Conservation (phyloP, 53 echinoderm and acorn worm species). For the Glandiceps talaboti region DNA sequence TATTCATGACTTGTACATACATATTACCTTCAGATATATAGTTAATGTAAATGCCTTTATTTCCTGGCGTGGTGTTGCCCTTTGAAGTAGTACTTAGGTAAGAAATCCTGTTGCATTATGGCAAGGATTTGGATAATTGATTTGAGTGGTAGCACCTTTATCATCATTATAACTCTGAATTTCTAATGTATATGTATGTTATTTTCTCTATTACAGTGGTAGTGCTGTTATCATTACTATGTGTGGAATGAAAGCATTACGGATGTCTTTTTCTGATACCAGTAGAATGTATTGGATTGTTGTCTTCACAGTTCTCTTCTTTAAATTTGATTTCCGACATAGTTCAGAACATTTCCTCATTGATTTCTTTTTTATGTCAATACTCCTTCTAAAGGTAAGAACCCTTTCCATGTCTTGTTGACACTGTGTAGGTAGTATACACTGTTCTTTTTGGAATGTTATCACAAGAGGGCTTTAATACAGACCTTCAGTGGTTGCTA, state of each 20-base stretch:
- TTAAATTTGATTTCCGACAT: slow-evolving; percentile 57
- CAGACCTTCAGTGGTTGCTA: too few relatives aligned
- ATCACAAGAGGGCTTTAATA: too few relatives aligned
- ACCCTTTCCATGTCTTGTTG: too few relatives aligned
- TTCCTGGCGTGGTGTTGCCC: too few relatives aligned
- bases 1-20: too few relatives aligned
- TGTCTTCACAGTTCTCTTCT: slow-evolving; percentile 87
- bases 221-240: slow-evolving; percentile 74
- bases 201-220: slow-evolving; percentile 35
- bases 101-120: not conserved
- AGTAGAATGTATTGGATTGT: slow-evolving; percentile 82
- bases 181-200: too few relatives aligned
- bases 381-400: slow-evolving; percentile 84
- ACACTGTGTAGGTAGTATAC: too few relatives aligned
- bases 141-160: too few relatives aligned
- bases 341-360: slow-evolving; percentile 26
- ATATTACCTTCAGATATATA: too few relatives aligned
- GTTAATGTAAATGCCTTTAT: too few relatives aligned
- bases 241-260: slow-evolving; percentile 77
- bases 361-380: slow-evolving; percentile 93
- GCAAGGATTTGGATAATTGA: not conserved
- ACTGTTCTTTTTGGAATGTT: too few relatives aligned
- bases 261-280: slow-evolving; percentile 75
- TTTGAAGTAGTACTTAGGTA: not conserved
- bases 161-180: too few relatives aligned